A percentile compares a stretch with the other conserved stretches of the same genome.
phyloP scores from a whole-genome alignment of 2,888 invertebrate species.

The Atrina japonica region DNA sequence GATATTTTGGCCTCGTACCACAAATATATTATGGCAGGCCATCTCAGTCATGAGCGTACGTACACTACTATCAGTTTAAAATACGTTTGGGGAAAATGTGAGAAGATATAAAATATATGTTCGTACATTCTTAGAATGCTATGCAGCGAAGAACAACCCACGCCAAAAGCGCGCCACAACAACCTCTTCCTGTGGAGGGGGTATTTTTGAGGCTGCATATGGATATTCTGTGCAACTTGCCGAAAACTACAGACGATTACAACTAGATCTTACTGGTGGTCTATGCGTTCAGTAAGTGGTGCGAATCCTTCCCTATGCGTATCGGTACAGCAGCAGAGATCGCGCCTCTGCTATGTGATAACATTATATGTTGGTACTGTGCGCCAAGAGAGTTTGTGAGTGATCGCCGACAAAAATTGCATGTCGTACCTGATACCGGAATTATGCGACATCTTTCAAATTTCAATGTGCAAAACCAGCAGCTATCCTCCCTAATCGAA shows the following conservation, averaged over 20 bases:
- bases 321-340: constrained; percentile 1
- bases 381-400: too few relatives aligned
- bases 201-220: constrained; percentile 37
- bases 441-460: background rate
- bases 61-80: constrained; percentile 38
- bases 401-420: background rate
- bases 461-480: too few relatives aligned
- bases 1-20: background rate
- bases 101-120: constrained; percentile 47
- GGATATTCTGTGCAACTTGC: constrained; percentile 41
- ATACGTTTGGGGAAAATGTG: constrained; percentile 46
- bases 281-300: constrained; percentile 11
- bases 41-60: constrained; percentile 20
- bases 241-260: constrained; percentile 22
- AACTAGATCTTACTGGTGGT: constrained; percentile 17
- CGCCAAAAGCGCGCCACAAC: constrained; percentile 21
- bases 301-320: constrained; percentile 8
- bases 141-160: constrained; percentile 30
- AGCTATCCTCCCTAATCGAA: too few relatives aligned
- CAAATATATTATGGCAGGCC: background rate
- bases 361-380: background rate
- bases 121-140: constrained; percentile 31
- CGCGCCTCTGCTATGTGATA: background rate
- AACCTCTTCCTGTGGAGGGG: constrained; percentile 30
- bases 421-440: constrained; percentile 1